Conservation (phyloP, 2,113 vertebrate genomes). For the Chitala chitala region DNA sequence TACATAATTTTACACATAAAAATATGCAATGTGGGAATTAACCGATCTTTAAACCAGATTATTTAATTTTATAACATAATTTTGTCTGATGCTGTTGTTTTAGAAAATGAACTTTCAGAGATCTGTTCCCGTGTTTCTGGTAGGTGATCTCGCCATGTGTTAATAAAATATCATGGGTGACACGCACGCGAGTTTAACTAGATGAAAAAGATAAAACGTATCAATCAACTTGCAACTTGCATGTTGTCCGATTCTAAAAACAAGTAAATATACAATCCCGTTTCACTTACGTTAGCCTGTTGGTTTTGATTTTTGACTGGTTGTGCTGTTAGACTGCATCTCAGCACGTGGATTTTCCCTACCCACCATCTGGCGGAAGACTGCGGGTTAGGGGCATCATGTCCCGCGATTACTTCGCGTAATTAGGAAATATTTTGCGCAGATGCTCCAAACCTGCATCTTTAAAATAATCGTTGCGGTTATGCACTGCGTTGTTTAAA, state of each 20-base stretch:
- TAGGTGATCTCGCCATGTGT: too few relatives aligned
- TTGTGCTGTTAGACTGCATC: slow-evolving; percentile 5
- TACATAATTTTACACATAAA: too few relatives aligned
- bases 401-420: neutral
- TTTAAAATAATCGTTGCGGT: slow-evolving; percentile 5
- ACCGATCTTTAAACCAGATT: too few relatives aligned
- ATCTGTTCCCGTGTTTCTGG: too few relatives aligned
- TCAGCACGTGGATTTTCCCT: slow-evolving; percentile 17
- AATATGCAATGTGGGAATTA: too few relatives aligned
- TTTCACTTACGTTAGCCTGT: neutral
- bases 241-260: neutral
- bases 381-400: neutral
- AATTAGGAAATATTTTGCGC: slow-evolving; percentile 3
- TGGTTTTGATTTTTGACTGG: slow-evolving; percentile 21
- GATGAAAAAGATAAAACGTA: neutral
- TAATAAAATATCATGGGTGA: too few relatives aligned
- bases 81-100: too few relatives aligned
- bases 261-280: neutral
- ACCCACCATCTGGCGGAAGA: slow-evolving; percentile 19
- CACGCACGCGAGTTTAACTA: too few relatives aligned
- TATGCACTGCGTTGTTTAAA: neutral
- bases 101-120: too few relatives aligned
- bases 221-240: neutral
- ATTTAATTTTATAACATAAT: too few relatives aligned
- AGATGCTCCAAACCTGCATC: slow-evolving; percentile 13